phyloP scores from a whole-genome alignment of 2,888 invertebrate genomes.

The Nemotelus nigrinus region DNA sequence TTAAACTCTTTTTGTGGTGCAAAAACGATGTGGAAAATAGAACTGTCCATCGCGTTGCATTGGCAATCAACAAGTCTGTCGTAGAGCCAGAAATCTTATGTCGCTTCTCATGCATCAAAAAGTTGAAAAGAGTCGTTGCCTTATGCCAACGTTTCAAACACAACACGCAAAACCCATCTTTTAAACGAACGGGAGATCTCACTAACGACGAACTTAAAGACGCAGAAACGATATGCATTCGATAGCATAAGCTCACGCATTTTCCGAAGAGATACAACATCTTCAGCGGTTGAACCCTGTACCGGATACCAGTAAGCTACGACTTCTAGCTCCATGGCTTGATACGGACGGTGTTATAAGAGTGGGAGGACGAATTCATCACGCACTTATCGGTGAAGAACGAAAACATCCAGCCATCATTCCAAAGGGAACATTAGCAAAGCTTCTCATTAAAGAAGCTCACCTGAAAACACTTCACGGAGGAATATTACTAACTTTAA shows the following conservation, averaged over 20 bases:
- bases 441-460: background rate
- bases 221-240: background rate
- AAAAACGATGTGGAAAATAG: too few species aligned
- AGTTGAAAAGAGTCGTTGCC: too few species aligned
- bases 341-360: too few species aligned
- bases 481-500: background rate
- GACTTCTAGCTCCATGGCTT: too few species aligned
- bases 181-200: background rate
- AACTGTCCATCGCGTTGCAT: too few species aligned
- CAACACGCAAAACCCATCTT: background rate
- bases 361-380: too few species aligned
- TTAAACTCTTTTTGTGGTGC: too few species aligned
- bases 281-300: background rate
- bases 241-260: background rate
- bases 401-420: background rate
- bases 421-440: background rate
- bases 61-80: too few species aligned
- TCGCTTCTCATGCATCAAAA: too few species aligned
- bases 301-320: background rate
- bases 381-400: too few species aligned
- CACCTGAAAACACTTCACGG: background rate
- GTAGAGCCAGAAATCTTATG: too few species aligned
- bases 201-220: background rate
- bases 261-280: background rate
- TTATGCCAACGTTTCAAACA: too few species aligned